phyloP scores from a whole-genome alignment of 2,797 vertebrate genomes.

The Leptoclinus maculatus region DNA sequence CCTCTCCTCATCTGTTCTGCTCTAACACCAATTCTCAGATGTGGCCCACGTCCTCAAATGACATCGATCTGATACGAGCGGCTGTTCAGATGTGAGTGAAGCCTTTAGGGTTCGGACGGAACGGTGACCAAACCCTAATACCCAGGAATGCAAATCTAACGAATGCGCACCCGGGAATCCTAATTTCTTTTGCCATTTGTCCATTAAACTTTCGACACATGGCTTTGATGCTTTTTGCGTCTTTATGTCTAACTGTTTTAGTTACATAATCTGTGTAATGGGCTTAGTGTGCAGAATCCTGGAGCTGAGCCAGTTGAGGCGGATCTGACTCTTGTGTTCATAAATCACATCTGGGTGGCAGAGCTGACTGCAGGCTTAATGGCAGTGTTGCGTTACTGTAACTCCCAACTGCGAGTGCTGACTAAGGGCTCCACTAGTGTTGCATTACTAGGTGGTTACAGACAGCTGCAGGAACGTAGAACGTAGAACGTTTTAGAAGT shows the following conservation, averaged over 20 bases:
- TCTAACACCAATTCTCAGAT: constrained; percentile 24
- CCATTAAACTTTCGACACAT: neutral
- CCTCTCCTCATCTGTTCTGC: neutral
- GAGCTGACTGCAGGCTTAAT: constrained; percentile 30
- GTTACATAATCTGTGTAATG: neutral
- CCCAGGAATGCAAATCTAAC: neutral
- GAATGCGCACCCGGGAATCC: neutral
- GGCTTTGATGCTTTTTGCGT: neutral
- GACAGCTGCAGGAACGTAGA: constrained; percentile 41
- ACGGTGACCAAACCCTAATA: neutral
- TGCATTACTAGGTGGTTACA: constrained; percentile 8
- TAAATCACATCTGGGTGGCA: constrained; percentile 31
- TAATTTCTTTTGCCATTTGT: neutral
- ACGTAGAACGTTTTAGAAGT: neutral
- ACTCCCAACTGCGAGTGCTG: constrained; percentile 37
- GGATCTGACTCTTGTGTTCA: neutral
- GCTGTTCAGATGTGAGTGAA: constrained; percentile 9
- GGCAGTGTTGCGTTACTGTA: constrained; percentile 47
- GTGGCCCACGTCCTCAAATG: constrained; percentile 34
- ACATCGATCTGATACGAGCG: constrained; percentile 30
- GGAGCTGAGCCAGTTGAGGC: neutral
- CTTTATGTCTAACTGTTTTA: neutral
- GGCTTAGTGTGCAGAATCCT: neutral
- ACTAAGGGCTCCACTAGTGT: constrained; percentile 35
- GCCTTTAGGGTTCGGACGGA: neutral